A percentile compares a stretch with the other conserved stretches of the same genome.
Evolutionary conservation across 2,888 invertebrate genomes (phyloP).

Genomic region (Noctua pronuba): DNA sequence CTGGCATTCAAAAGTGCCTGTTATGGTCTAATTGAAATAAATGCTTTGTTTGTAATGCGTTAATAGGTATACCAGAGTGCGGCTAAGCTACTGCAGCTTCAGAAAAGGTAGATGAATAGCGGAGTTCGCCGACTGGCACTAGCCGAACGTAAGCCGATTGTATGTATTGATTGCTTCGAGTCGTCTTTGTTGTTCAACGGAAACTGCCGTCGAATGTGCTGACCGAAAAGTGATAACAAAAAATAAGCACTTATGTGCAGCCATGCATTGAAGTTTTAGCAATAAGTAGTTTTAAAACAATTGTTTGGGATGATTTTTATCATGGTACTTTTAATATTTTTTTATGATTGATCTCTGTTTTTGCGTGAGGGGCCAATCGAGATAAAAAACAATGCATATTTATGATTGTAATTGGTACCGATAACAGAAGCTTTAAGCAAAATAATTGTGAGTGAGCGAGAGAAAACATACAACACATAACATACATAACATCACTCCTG

Average conservation of each 20-base stretch:
- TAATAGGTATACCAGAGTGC: too few relatives aligned
- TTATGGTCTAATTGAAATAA: too few relatives aligned
- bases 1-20: too few relatives aligned
- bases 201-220: neutral
- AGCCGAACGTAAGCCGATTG: neutral
- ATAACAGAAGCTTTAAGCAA: neutral
- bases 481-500: too few relatives aligned
- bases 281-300: slow-evolving; percentile 41
- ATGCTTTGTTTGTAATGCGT: too few relatives aligned
- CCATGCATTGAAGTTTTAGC: slow-evolving; percentile 56
- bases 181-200: neutral
- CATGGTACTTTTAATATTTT: slow-evolving; percentile 10
- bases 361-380: neutral
- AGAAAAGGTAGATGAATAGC: too few relatives aligned
- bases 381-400: neutral
- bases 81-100: too few relatives aligned
- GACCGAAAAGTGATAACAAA: slow-evolving; percentile 8
- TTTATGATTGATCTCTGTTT: slow-evolving; percentile 12
- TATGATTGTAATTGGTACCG: neutral
- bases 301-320: slow-evolving; percentile 43
- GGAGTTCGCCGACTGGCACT: neutral
- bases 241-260: slow-evolving; percentile 38
- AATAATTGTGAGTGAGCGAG: neutral
- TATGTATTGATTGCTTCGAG: neutral
- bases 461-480: neutral